phyloP scores from a whole-genome alignment of 2,797 vertebrate species.

The Enteromius argenteus region DNA sequence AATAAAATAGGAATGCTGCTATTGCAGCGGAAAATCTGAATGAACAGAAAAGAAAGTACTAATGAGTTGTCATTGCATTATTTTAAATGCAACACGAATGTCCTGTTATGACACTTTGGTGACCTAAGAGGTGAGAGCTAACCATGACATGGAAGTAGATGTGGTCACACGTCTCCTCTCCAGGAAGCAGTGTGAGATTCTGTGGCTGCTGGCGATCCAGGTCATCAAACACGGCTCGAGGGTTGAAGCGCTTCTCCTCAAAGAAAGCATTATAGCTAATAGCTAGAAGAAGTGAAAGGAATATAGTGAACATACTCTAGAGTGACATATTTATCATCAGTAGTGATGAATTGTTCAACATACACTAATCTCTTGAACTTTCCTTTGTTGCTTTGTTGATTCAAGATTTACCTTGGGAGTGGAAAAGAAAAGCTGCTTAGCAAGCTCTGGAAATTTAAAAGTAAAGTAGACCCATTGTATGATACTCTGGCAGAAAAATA shows the following conservation, averaged over 20 bases:
- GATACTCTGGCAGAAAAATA: background rate
- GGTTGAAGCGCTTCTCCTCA: slow-evolving; percentile 90
- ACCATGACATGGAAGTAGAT: slow-evolving; percentile 95
- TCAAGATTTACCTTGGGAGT: slow-evolving; percentile 31
- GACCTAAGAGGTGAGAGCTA: slow-evolving; percentile 63
- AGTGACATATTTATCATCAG: background rate
- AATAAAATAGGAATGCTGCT: slow-evolving; percentile 23
- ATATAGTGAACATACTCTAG: background rate
- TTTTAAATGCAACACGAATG: background rate
- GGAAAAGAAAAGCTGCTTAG: slow-evolving; percentile 29
- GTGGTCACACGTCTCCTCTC: slow-evolving; percentile 82
- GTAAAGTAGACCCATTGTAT: background rate
- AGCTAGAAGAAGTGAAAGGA: slow-evolving; percentile 60
- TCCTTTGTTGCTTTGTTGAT: slow-evolving; percentile 52
- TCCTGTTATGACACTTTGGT: background rate
- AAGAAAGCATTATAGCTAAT: slow-evolving; percentile 86
- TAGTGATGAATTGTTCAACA: slow-evolving; percentile 37
- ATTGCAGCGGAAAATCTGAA: slow-evolving; percentile 10
- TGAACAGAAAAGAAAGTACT: background rate
- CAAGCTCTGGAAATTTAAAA: slow-evolving; percentile 3
- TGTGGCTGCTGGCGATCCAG: slow-evolving; percentile 77
- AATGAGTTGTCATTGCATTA: background rate
- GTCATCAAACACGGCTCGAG: slow-evolving; percentile 89
- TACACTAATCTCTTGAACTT: slow-evolving; percentile 48
- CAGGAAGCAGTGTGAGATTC: slow-evolving; percentile 76